Evolutionary conservation across 30 jellyfish, hydroid and myxozoan species (phyloP), one percentile per base, ranked within the genome.

Genomic region (Hydractinia echinata): DNA sequence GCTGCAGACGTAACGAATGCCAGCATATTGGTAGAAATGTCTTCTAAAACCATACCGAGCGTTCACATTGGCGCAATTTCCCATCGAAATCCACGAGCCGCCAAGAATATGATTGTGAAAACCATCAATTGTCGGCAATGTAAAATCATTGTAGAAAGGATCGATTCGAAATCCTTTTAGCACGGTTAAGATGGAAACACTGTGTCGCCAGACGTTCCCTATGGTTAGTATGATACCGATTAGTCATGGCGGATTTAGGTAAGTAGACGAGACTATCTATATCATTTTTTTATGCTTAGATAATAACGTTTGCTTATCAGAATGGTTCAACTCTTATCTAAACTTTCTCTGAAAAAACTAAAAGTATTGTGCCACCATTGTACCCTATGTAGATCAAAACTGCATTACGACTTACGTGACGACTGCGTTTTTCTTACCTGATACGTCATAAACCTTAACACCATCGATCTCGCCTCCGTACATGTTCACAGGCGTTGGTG

Each of bases 21-120:
- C 85, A 30, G 85, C 85, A 5, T 77, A 77, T 77, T 77, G 85
- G 53, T 77, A 77, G 53, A 77, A 77, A 54, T 77, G 85, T 5
- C 85, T 49, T 54, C 85, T 54, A 30, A 77, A 77, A 16, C 85
- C 85, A 77, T 77, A 77, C 60, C 85, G 51, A 9, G 79, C 85
- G 39, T 77, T 77, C 14, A 77, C 15, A 30, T 77, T 77, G 53
- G 85, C 85, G 8, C 49, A 77, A 55, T 77, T 77, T n/a, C 85
- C 85, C 53, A 77, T 48, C 16, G 85, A 77, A 19, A 77, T 77
- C 85, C 85, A 77, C 16, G 85, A 77, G 1, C 85, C 85, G 5
- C 85, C 85, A 30, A 77, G 53, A 16, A 77, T 30, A 30, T 77
- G 85, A 61, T 77, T 77, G 15, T 77, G 85, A 54, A 18, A 77